Evolutionary conservation across 1,140 invertebrate genomes (phyloP).

Genomic region (Nymphalis io): DNA sequence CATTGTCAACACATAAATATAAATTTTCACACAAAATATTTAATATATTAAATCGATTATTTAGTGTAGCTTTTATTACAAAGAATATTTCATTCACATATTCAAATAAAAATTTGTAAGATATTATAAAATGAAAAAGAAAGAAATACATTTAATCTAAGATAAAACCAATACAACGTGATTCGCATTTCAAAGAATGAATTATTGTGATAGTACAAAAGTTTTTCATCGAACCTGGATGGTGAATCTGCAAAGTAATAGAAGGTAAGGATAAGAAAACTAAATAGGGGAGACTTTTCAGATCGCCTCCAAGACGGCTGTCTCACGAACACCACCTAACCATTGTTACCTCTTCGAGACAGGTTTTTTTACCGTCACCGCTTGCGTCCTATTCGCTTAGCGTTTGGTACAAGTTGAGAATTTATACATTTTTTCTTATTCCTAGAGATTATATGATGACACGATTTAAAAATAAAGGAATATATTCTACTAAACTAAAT

Average conservation of each 20-base stretch:
- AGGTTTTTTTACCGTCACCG: constrained; percentile 57
- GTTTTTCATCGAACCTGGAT: constrained; percentile 6
- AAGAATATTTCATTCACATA: too few species aligned
- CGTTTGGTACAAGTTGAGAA: constrained; percentile 34
- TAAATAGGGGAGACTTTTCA: constrained; percentile 54
- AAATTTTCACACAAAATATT: too few species aligned
- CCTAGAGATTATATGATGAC: background rate
- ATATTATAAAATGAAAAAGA: too few species aligned
- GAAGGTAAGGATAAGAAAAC: constrained; percentile 47
- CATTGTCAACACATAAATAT: too few species aligned
- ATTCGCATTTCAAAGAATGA: background rate
- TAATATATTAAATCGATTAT: too few species aligned
- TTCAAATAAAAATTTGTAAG: too few species aligned
- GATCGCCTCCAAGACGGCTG: constrained; percentile 36
- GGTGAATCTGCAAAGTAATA: constrained; percentile 5
- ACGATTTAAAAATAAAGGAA: too few species aligned
- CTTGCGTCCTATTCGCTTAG: constrained; percentile 40
- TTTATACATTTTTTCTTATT: background rate
- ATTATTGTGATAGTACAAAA: constrained; percentile 9
- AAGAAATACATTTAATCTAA: background rate
- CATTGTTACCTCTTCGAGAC: constrained; percentile 67
- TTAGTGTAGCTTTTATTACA: too few species aligned
- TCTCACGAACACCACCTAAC: constrained; percentile 50
- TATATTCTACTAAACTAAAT: too few species aligned
- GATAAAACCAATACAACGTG: background rate